These are phyloP conservation scores for Zosterops hypoxanthus DNA, from an alignment of 2,113 vertebrate genomes.

Conservation along the genomic window DNA sequence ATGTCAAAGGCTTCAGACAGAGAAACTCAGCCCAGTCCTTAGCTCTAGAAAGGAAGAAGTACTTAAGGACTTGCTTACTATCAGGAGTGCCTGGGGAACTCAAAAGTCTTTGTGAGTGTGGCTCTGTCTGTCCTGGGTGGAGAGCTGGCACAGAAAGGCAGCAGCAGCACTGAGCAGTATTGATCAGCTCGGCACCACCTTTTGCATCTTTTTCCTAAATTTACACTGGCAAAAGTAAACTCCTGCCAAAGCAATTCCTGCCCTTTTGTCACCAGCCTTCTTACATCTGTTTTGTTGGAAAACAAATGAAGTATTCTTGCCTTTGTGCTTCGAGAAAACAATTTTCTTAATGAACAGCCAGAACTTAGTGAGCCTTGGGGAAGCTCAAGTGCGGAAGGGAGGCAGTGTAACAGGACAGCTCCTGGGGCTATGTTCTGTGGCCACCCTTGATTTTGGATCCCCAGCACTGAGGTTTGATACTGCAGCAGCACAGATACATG, in stretches of 20 bases:
- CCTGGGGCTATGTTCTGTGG: background rate
- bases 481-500: background rate
- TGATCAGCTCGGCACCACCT: rapidly evolving
- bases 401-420: background rate
- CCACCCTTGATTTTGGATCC: background rate
- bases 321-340: background rate
- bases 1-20: background rate
- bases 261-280: background rate
- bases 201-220: background rate
- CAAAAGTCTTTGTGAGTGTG: background rate
- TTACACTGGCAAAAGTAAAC: background rate
- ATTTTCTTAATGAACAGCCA: background rate
- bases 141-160: background rate
- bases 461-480: background rate
- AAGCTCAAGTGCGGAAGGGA: background rate
- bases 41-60: background rate
- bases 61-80: background rate
- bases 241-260: background rate
- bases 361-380: background rate
- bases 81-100: background rate
- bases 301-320: background rate
- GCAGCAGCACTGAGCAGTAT: background rate
- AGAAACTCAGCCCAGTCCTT: background rate
- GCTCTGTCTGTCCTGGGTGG: background rate
- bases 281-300: background rate